Evolutionary conservation across 2,888 invertebrate genomes (phyloP).

Genomic region (Volucella zonaria): DNA sequence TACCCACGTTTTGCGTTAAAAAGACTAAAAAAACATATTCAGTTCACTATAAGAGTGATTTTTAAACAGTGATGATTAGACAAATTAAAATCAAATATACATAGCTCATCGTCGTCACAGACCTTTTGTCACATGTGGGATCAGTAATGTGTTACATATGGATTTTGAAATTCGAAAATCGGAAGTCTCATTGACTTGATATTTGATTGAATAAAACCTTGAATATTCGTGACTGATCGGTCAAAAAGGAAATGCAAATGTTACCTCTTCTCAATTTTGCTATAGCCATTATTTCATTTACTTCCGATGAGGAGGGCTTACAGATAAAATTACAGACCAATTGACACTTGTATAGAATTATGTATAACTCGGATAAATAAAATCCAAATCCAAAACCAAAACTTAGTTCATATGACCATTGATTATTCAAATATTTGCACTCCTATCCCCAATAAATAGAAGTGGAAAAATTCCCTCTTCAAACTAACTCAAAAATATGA

Average conservation of each 20-base stretch:
- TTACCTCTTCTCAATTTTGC: too few relatives aligned
- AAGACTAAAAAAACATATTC: slow-evolving; percentile 9
- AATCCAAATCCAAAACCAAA: neutral
- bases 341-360: too few relatives aligned
- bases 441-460: neutral
- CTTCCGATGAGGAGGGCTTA: too few relatives aligned
- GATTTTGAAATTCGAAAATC: too few relatives aligned
- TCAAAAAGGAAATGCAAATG: too few relatives aligned
- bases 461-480: slow-evolving; percentile 6
- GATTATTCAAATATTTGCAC: slow-evolving; percentile 22
- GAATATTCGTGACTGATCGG: too few relatives aligned
- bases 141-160: neutral
- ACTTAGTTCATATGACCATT: slow-evolving; percentile 5
- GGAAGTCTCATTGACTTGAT: too few relatives aligned
- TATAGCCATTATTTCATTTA: too few relatives aligned
- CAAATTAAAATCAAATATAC: slow-evolving; percentile 14
- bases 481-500: slow-evolving; percentile 7
- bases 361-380: neutral
- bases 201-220: too few relatives aligned
- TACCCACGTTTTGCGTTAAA: neutral
- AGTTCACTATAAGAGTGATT: neutral
- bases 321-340: too few relatives aligned
- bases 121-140: slow-evolving; percentile 9
- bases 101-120: slow-evolving; percentile 9
- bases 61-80: neutral